These are phyloP conservation scores for Drosophila nigromelanica DNA, from an alignment of 1,140 invertebrate species.

Conservation along the genomic window DNA sequence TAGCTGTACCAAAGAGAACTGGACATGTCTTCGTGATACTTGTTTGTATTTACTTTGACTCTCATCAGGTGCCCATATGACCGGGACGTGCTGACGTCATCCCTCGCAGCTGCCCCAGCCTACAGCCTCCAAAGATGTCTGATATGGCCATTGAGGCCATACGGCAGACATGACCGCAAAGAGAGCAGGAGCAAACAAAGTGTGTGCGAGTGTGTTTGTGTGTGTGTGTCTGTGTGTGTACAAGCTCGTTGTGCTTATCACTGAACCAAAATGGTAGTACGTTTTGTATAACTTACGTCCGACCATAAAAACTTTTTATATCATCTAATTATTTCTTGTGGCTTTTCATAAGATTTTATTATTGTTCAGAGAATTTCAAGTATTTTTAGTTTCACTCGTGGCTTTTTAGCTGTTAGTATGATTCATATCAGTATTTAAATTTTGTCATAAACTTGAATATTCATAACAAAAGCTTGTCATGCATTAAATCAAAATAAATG, in stretches of 20 bases:
- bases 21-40: conserved; percentile 66
- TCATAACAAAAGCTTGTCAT: too few relatives aligned
- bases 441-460: too few relatives aligned
- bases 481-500: too few relatives aligned
- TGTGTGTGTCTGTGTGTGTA: neutral
- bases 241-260: neutral
- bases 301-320: too few relatives aligned
- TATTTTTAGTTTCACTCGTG: too few relatives aligned
- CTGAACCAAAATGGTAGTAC: conserved; percentile 1
- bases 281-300: neutral
- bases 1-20: conserved; percentile 28
- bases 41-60: conserved; percentile 51
- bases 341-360: too few relatives aligned
- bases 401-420: too few relatives aligned
- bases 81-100: conserved; percentile 64
- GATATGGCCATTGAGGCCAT: conserved; percentile 27
- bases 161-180: conserved; percentile 24
- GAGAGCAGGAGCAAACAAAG: conserved; percentile 7
- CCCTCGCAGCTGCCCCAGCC: conserved; percentile 8
- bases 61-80: conserved; percentile 53
- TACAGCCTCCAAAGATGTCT: conserved; percentile 34
- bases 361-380: too few relatives aligned
- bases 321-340: too few relatives aligned
- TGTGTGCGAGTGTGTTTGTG: neutral
- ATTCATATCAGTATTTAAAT: too few relatives aligned